Evolutionary conservation across 2,888 invertebrate species (phyloP).

Genomic region (Xestia ashworthii): DNA sequence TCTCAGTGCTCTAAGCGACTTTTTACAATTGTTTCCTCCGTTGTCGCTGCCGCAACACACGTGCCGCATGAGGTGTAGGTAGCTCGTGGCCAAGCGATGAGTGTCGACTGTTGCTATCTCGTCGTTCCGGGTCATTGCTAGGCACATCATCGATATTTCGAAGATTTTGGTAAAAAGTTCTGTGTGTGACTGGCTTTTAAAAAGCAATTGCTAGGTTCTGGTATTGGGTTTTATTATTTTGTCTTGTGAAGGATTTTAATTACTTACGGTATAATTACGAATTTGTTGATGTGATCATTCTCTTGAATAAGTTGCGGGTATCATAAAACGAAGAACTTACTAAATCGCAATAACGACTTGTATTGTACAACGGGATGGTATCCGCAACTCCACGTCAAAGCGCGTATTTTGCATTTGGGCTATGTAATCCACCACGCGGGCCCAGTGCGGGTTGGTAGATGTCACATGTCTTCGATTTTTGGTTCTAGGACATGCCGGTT

Average conservation of each 20-base stretch:
- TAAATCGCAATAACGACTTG: background rate
- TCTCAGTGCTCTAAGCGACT: background rate
- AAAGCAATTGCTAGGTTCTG: background rate
- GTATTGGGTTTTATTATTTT: background rate
- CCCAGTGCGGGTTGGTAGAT: too few relatives aligned
- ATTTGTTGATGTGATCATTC: background rate
- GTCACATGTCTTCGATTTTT: too few relatives aligned
- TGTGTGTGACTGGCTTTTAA: background rate
- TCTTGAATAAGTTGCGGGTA: background rate
- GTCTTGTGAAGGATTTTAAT: background rate
- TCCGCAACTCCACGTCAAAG: too few relatives aligned
- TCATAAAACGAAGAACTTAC: background rate
- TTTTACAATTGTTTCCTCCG: background rate
- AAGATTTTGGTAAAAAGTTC: background rate
- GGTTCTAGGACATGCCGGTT: too few relatives aligned
- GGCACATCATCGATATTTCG: constrained; percentile 4
- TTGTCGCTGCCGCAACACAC: background rate
- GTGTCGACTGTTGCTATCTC: background rate
- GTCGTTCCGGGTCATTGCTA: constrained; percentile 31
- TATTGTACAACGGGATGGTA: too few relatives aligned
- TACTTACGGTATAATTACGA: background rate
- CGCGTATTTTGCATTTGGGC: too few relatives aligned
- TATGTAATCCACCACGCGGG: too few relatives aligned
- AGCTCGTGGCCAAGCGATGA: background rate
- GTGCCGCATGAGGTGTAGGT: background rate